Base-by-base conservation (phyloP, 1,140 invertebrate genomes). In the Dufourea novaeangliae region DNA sequence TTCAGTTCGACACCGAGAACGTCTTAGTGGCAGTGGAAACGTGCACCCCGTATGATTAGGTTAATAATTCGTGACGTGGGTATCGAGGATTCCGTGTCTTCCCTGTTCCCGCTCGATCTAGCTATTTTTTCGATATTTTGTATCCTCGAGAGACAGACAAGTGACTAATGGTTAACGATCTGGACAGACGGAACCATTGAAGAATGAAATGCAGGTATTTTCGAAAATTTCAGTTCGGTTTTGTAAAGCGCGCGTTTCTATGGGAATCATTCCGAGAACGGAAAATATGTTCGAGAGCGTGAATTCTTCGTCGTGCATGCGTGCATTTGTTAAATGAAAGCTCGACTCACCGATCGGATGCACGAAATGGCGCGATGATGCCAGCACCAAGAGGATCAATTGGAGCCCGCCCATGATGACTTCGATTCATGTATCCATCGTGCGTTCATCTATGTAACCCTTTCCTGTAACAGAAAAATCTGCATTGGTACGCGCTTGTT, bases 341-440 rank as follows among this genome's bases (percentile, higher is more conserved):
- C 52, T 52, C 63, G 37, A 74, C 76, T 85, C 63, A 86, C 84
- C 77, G 37, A 72, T 74, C 20, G 77, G 64, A 27, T 70, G 68
- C 41, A 85, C 66, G 34, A 85, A 70, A 52, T 75, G 56, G 46
- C 59, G 37, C 46, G 76, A 76, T 41, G 79, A 85, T 66, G 73
- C 64, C 72, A 85, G 57, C 32, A 85, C 29, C 41, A 72, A 64
- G 22, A 84, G 64, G 32, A 84, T 83, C 77, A 83, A 80, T 73
- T 59, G 73, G 62, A 77, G 70, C 34, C 50, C 76, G 39, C 29
- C 67, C 83, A 82, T 82, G 66, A 71, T 56, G 52, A 63, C 41
- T 76, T 76, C 57, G 67, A 71, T 85, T 85, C 82, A 85, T 32
- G 52, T 70, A 46, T 79, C 75, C 75, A 85, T 85, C 68, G 67